Conservation (phyloP, 2,888 invertebrate species). For the Andrena minutula region DNA sequence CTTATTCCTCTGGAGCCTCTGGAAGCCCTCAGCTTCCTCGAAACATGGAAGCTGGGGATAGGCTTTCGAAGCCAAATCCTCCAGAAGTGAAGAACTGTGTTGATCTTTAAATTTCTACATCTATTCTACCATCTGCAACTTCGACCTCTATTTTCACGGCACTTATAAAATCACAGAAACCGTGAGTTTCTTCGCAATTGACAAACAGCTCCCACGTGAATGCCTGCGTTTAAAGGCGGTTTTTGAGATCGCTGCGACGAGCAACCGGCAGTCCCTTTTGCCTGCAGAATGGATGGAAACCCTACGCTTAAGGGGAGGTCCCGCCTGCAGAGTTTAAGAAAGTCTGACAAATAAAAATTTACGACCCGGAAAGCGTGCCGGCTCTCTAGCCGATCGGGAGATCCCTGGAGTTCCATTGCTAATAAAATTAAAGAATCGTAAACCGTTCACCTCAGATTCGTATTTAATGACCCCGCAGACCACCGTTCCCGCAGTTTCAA, state of each 20-base stretch:
- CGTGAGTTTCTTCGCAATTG: not conserved
- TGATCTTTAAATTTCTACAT: too few relatives aligned
- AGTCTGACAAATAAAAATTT: constrained; percentile 79
- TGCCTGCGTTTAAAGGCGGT: too few relatives aligned
- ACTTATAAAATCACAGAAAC: not conserved
- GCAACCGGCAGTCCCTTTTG: not conserved
- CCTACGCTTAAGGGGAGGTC: constrained; percentile 6
- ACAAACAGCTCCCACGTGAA: not conserved
- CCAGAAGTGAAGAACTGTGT: too few relatives aligned
- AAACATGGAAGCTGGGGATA: too few relatives aligned
- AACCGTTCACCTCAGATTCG: constrained; percentile 24
- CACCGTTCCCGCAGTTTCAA: not conserved
- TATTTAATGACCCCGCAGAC: constrained; percentile 12
- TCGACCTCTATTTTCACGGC: too few relatives aligned
- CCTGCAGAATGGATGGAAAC: not conserved
- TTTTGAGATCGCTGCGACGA: not conserved
- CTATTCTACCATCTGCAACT: too few relatives aligned
- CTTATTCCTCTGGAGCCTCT: not conserved
- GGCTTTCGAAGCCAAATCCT: too few relatives aligned
- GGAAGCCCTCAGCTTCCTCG: not conserved
- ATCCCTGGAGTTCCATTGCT: constrained; percentile 27
- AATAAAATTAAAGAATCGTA: constrained; percentile 51
- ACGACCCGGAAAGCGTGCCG: constrained; percentile 71
- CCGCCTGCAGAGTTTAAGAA: constrained; percentile 67
- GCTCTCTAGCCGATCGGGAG: constrained; percentile 2